A percentile compares a stretch with the other conserved stretches of the same genome.
These are phyloP conservation scores for Cryptops parisi DNA, from an alignment of 2,888 invertebrate species.

Conservation along the genomic window DNA sequence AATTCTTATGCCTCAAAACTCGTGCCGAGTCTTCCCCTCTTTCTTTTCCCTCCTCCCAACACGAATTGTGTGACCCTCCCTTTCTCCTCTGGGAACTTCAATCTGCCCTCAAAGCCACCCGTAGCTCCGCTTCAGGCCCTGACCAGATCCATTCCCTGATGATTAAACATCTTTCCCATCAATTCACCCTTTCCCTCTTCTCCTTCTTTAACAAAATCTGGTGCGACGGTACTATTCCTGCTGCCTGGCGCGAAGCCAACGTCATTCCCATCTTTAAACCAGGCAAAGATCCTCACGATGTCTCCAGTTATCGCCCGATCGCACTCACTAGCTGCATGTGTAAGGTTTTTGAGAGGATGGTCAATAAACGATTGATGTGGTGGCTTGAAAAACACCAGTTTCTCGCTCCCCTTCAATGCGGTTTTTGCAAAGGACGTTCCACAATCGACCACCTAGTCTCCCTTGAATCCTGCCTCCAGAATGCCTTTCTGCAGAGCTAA, in stretches of 20 bases:
- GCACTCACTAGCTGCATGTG: slow-evolving; percentile 5
- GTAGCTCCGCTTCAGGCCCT: too few relatives aligned
- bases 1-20: too few relatives aligned
- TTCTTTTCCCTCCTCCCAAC: too few relatives aligned
- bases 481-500: not conserved
- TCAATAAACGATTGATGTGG: slow-evolving; percentile 1
- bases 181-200: too few relatives aligned
- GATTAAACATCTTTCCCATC: too few relatives aligned
- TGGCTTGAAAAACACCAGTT: not conserved
- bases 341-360: slow-evolving; percentile 5
- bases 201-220: not conserved
- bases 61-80: too few relatives aligned
- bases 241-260: not conserved
- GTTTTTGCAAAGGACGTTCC: not conserved
- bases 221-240: not conserved
- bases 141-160: too few relatives aligned
- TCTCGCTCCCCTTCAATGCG: not conserved
- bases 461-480: not conserved
- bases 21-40: too few relatives aligned
- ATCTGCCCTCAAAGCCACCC: too few relatives aligned
- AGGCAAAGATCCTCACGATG: not conserved
- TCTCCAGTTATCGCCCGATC: not conserved
- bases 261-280: slow-evolving; percentile 1
- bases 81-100: too few relatives aligned
- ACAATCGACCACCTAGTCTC: not conserved